phyloP scores from a whole-genome alignment of 1,140 invertebrate species.

The Aphis gossypii region DNA sequence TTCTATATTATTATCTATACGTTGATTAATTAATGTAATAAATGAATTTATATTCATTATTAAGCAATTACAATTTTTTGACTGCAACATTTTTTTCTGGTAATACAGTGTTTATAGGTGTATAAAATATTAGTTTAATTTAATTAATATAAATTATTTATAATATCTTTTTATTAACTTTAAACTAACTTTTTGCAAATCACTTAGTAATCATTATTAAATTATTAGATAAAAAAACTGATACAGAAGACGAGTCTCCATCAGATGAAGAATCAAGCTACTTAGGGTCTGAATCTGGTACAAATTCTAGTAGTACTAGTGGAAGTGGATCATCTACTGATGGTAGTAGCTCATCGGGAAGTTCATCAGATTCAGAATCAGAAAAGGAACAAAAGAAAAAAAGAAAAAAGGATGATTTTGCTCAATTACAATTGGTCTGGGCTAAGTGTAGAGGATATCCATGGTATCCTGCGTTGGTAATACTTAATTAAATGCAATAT shows the following conservation, averaged over 20 bases:
- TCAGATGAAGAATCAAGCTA: constrained; percentile 63
- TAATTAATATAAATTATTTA: not conserved
- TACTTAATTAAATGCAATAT: constrained; percentile 59
- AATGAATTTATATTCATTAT: too few species aligned
- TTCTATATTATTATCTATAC: too few species aligned
- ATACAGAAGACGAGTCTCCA: constrained; percentile 64
- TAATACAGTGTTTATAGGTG: not conserved
- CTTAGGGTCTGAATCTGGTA: constrained; percentile 54
- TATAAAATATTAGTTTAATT: too few species aligned
- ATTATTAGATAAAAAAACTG: constrained; percentile 61
- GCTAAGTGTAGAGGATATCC: constrained; percentile 95
- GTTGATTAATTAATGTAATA: too few species aligned
- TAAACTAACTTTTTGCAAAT: not conserved
- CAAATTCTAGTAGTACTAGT: constrained; percentile 26
- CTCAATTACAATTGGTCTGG: constrained; percentile 87
- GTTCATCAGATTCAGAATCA: constrained; percentile 58
- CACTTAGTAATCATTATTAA: not conserved
- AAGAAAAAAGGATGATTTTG: constrained; percentile 61
- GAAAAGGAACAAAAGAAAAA: constrained; percentile 24
- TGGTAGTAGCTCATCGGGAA: constrained; percentile 55
- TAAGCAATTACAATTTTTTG: too few species aligned
- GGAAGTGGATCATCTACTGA: constrained; percentile 52
- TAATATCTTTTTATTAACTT: not conserved
- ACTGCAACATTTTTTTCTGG: not conserved
- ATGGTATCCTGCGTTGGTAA: constrained; percentile 91